Base-by-base conservation (phyloP, 2,113 vertebrate species). In the Amblyopsis rosae region DNA sequence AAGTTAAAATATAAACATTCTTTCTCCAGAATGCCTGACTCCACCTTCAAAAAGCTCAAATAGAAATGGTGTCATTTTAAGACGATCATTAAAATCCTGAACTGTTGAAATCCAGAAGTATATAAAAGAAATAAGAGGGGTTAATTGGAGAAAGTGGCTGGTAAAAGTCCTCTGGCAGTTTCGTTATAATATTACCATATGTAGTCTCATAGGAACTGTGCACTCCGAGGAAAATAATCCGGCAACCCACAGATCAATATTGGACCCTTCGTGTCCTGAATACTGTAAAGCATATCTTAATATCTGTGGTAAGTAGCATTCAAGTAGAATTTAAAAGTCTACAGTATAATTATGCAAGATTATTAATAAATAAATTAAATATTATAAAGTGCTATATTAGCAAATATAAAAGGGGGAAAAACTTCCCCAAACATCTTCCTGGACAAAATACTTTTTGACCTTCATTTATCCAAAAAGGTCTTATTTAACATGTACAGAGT, bases 161-260 rank as follows among this genome's bases (percentile, higher is more conserved):
- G 62, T 55, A 54, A 83, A 67, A 70, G 35, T 76, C 74, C 75
- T 76, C 69, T 56, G 69, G 72, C 61, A 33, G 70, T 82, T 67
- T 66, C 15, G 63, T 58, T 70, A 62, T 81, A 60, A 26, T 48
- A 82, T 81, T 82, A 77, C 70, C 65, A 80, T 72, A 59, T 75
- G 75, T 66, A 75, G 83, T 72, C 80, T 81, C 64, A 6, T 55
- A 69, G 77, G 83, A 76, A 61, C 54, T n/a, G 65, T 59, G 72
- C 67, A 67, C 67, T 76, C 67, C 59, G 57, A 45, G 66, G 73
- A 64, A 82, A 79, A 76, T 73, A 74, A 73, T 72, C 57, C 55
- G 35, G 45, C 54, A 77, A 72, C 76, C 72, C 73, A 68, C 65
- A 69, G 68, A 84, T 82, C 77, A 67, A 83, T 88, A 82, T 35